These are phyloP conservation scores for Chascanopsetta lugubris DNA, from an alignment of 2,113 vertebrate genomes.

Conservation along the genomic window DNA sequence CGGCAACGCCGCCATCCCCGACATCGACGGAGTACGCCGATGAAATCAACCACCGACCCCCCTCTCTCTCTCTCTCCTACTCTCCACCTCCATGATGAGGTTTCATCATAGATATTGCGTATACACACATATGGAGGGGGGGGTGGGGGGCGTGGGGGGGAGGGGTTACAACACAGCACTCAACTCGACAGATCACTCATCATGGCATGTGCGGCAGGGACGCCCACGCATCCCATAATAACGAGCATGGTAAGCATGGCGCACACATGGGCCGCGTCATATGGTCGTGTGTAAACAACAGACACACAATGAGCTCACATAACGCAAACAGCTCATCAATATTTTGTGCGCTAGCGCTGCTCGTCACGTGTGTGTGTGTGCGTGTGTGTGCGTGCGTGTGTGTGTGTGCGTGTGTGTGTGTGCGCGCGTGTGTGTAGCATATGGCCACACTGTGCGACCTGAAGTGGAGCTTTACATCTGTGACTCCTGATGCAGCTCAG, in stretches of 20 bases:
- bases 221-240: background rate
- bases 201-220: slow-evolving; percentile 9
- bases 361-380: background rate
- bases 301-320: background rate
- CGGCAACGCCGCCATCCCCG: slow-evolving; percentile 6
- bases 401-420: background rate
- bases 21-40: slow-evolving; percentile 23
- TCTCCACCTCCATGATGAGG: no score
- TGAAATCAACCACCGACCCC: background rate
- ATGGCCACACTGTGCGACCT: no score
- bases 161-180: background rate
- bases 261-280: background rate
- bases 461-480: slow-evolving; percentile 20
- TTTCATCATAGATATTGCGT: slow-evolving; percentile 36
- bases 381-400: background rate
- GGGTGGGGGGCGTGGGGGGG: no score
- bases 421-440: background rate
- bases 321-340: slow-evolving; percentile 2
- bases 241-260: background rate
- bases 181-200: slow-evolving; percentile 14
- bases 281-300: slow-evolving; percentile 7
- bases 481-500: slow-evolving; percentile 30
- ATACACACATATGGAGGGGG: slow-evolving; percentile 2
- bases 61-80: background rate
- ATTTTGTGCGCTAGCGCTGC: background rate